phyloP scores from a whole-genome alignment of 2,888 invertebrate genomes.

The Athetis lepigone region DNA sequence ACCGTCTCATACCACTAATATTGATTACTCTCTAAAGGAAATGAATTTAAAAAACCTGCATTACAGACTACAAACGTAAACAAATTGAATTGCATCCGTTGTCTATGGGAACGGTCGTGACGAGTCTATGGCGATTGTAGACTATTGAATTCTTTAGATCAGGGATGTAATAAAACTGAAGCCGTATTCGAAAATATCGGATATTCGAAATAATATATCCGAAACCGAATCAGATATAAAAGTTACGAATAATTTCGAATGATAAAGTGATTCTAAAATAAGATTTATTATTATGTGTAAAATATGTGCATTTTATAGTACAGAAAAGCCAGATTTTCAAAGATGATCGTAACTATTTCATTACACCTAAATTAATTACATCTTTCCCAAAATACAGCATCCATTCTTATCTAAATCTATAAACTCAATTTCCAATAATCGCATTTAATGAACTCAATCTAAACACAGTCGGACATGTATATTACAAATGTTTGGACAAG shows the following conservation, averaged over 20 bases:
- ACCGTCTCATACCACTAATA: slow-evolving; percentile 12
- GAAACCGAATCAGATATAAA: too few species aligned
- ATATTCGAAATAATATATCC: too few species aligned
- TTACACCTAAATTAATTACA: not conserved
- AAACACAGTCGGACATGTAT: slow-evolving; percentile 53
- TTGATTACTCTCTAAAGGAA: slow-evolving; percentile 40
- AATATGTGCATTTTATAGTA: too few species aligned
- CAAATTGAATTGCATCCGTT: slow-evolving; percentile 47
- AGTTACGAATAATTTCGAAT: too few species aligned
- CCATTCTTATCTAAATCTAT: slow-evolving; percentile 15
- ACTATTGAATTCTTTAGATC: not conserved
- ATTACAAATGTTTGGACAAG: slow-evolving; percentile 58
- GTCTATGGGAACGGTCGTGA: slow-evolving; percentile 1
- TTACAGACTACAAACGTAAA: slow-evolving; percentile 36
- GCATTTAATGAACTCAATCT: slow-evolving; percentile 46
- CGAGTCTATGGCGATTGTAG: not conserved
- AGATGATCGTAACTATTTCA: too few species aligned
- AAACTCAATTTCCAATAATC: slow-evolving; percentile 48
- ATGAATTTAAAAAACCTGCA: slow-evolving; percentile 40
- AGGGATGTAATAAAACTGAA: too few species aligned
- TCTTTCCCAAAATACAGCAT: not conserved
- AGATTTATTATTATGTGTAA: too few species aligned
- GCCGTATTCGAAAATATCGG: too few species aligned
- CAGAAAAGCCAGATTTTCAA: too few species aligned
- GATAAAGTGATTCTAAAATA: too few species aligned